Evolutionary conservation across 2,797 vertebrate species (phyloP).

Genomic region (Nyctibius grandis): DNA sequence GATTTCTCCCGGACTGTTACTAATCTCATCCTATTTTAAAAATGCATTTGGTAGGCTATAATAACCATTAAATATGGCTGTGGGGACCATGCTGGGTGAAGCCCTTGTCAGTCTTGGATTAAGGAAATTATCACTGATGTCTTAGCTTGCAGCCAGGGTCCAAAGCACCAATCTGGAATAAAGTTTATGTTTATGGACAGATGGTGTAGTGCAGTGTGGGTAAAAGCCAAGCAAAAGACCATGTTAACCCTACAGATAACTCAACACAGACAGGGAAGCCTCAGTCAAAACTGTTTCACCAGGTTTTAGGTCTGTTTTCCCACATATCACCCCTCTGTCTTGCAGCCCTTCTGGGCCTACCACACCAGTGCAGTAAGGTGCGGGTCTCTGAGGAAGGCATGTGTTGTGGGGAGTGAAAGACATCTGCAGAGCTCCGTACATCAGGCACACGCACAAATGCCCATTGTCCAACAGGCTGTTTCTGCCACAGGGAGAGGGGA

Average conservation of each 20-base stretch:
- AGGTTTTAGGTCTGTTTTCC: not conserved
- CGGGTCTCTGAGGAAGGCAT: not conserved
- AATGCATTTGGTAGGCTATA: not conserved
- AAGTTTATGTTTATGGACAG: not conserved
- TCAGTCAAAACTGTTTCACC: not conserved
- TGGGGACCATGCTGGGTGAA: not conserved
- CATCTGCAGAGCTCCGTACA: not conserved
- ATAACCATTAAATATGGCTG: not conserved
- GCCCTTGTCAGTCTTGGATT: not conserved
- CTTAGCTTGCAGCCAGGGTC: not conserved
- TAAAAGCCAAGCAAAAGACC: not conserved
- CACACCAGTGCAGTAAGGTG: not conserved
- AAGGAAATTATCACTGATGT: not conserved
- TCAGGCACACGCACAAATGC: not conserved
- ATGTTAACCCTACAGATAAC: not conserved
- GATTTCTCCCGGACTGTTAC: not conserved
- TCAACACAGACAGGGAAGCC: fast-evolving
- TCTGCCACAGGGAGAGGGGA: not conserved
- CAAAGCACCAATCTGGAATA: not conserved
- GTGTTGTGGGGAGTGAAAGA: not conserved
- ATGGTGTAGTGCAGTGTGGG: not conserved
- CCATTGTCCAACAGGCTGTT: not conserved
- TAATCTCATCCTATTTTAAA: not conserved
- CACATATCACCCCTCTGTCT: not conserved
- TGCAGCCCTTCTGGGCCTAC: not conserved